Percentiles rank a stretch among this genome's conserved stretches.
phyloP scores from a whole-genome alignment of 2,113 vertebrate species.

The Ochotona princeps region DNA sequence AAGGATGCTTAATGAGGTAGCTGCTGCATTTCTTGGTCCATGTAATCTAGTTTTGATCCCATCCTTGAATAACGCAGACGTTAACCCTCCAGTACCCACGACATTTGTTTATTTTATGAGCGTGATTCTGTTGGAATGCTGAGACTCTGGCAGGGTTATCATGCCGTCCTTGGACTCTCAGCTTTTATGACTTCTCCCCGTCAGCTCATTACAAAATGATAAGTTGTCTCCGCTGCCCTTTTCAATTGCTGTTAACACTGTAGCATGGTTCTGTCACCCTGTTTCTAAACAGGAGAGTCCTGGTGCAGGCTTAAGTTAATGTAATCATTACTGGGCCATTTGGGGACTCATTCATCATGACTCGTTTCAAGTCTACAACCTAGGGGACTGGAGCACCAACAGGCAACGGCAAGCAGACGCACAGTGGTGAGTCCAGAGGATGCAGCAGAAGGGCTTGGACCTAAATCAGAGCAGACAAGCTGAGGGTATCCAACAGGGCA shows the following conservation, averaged over 20 bases:
- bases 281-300: slow-evolving; percentile 42
- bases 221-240: slow-evolving; percentile 55
- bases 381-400: fast-evolving
- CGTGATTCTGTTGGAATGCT: slow-evolving; percentile 56
- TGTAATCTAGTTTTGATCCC: slow-evolving; percentile 70
- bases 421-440: fast-evolving
- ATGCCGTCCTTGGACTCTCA: slow-evolving; percentile 52
- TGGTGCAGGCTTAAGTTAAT: slow-evolving; percentile 59
- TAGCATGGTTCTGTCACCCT: slow-evolving; percentile 16
- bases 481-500: neutral
- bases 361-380: neutral
- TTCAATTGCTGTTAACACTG: slow-evolving; percentile 45
- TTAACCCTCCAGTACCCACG: slow-evolving; percentile 70
- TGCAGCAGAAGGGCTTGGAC: fast-evolving
- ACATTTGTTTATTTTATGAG: slow-evolving; percentile 83
- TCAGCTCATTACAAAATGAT: slow-evolving; percentile 70
- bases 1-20: slow-evolving; percentile 75
- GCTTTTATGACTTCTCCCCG: slow-evolving; percentile 31
- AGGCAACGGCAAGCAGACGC: neutral
- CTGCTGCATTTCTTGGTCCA: slow-evolving; percentile 58
- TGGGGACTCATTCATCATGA: neutral
- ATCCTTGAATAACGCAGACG: slow-evolving; percentile 81
- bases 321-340: neutral
- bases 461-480: neutral
- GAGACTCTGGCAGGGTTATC: slow-evolving; percentile 55